Base-by-base conservation (phyloP, 2,797 vertebrate genomes). In the Tenualosa ilisha region DNA sequence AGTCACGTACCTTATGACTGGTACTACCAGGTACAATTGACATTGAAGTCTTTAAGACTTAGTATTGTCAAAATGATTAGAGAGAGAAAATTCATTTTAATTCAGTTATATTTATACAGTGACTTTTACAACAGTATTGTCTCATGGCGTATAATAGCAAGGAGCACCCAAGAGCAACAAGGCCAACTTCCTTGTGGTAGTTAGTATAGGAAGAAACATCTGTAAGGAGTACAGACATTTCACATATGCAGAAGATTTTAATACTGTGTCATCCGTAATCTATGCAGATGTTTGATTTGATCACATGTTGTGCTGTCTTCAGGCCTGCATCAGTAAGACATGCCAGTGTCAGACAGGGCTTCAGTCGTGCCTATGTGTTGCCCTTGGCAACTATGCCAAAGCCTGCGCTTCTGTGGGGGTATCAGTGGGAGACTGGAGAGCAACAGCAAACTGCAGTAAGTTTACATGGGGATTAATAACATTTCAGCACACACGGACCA, bases 361-460 rank as follows among this genome's bases (percentile, higher is more conserved):
- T 65, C 54, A 88, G 72, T 86, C 89, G 81, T 94, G 91, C 61
- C 12, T 93, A 11, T 96, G 95, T 83, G 86, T 90, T 4, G 91
- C 93, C 56, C 84, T 96, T 86, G 91, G 85, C 54, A 94, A 88
- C 88, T 96, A 96, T 1, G 93, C 91, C 17, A 94, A 94, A 92
- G 94, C 93, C 85, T 96, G 95, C n/a, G 86, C 88, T n/a, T 11
- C 40, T 83, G 88, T 93, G 22, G 95, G 93, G 6, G 84, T 93
- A 40, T 46, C 31, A 0, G 72, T 95, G 53, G 90, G 91, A 0
- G 90, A 94, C 86, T 96, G 95, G 95, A 94, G 94, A 82, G 87
- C 5, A 81, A 81, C 72, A 51, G 90, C 92, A 75, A 87, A 90
- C 85, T 96, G 95, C 91, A 83, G 93, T 95, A 82, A 94, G 94